Evolutionary conservation across 2,797 vertebrate genomes (phyloP).

Genomic region (Adelosebastes latens): DNA sequence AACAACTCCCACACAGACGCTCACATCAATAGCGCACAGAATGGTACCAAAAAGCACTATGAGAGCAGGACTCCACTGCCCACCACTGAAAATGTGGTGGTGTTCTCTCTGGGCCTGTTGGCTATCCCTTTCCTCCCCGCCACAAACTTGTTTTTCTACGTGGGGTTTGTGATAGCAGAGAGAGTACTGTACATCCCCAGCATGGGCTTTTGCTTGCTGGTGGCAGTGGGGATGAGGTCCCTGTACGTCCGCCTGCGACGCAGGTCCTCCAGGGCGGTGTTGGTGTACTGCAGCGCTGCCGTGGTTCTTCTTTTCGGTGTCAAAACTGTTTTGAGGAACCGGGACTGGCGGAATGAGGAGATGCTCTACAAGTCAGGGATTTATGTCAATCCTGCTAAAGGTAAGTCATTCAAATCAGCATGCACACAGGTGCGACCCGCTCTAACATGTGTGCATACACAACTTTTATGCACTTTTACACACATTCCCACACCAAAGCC

Average conservation of each 20-base stretch:
- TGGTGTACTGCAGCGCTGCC: constrained; percentile 88
- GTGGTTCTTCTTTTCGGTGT: constrained; percentile 92
- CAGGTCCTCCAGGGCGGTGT: constrained; percentile 85
- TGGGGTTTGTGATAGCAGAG: constrained; percentile 98
- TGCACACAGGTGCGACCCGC: neutral
- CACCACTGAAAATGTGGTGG: constrained; percentile 91
- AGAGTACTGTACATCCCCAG: constrained; percentile 98
- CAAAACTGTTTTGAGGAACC: constrained; percentile 94
- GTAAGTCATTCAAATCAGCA: constrained; percentile 74
- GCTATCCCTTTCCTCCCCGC: constrained; percentile 95
- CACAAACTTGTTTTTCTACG: constrained; percentile 98
- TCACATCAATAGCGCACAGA: constrained; percentile 79
- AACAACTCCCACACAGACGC: constrained; percentile 80
- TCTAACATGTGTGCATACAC: neutral
- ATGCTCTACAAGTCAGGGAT: constrained; percentile 99
- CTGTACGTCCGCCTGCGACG: constrained; percentile 89
- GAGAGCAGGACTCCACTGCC: constrained; percentile 87
- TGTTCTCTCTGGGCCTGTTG: constrained; percentile 93
- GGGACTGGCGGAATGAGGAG: constrained; percentile 98
- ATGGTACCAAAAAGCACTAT: constrained; percentile 87
- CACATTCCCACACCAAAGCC: neutral
- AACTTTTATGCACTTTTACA: neutral
- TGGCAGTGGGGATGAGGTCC: constrained; percentile 91
- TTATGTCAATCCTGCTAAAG: constrained; percentile 99
- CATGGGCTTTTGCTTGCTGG: constrained; percentile 98